Percentiles rank a stretch among this genome's conserved stretches.
Conservation (phyloP, 2,113 vertebrate species). For the Chroicocephalus ridibundus region DNA sequence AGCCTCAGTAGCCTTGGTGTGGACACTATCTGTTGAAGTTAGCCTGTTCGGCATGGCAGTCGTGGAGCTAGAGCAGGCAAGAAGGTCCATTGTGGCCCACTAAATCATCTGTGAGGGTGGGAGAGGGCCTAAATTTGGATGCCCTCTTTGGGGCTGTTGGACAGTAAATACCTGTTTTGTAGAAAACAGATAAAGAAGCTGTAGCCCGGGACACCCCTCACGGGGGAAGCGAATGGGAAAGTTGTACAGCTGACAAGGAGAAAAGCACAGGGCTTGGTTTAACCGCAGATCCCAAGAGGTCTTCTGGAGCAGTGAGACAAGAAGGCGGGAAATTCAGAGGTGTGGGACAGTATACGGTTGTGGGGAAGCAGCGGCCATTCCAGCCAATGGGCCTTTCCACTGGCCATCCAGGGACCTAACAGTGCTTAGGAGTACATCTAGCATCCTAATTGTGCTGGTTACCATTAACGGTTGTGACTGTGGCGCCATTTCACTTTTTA, state of each 20-base stretch:
- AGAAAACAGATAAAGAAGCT: neutral
- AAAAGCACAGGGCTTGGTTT: neutral
- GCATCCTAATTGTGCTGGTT: neutral
- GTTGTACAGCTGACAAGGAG: neutral
- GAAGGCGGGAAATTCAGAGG: neutral
- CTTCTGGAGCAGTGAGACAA: neutral
- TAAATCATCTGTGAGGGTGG: neutral
- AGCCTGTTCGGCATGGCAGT: neutral
- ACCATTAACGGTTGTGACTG: neutral
- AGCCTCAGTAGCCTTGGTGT: neutral
- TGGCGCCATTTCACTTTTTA: neutral
- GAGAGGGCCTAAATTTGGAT: neutral
- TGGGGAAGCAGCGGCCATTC: neutral
- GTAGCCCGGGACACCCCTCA: neutral
- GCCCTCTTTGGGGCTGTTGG: neutral
- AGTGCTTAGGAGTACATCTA: neutral
- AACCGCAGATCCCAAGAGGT: neutral
- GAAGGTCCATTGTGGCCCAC: neutral
- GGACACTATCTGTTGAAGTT: neutral
- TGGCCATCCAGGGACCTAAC: neutral
- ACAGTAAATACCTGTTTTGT: neutral
- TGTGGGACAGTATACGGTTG: neutral
- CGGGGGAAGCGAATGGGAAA: neutral
- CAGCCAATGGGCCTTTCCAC: neutral
- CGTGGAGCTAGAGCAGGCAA: neutral